Evolutionary conservation across 2,797 vertebrate genomes (phyloP).

Genomic region (Carapus acus): DNA sequence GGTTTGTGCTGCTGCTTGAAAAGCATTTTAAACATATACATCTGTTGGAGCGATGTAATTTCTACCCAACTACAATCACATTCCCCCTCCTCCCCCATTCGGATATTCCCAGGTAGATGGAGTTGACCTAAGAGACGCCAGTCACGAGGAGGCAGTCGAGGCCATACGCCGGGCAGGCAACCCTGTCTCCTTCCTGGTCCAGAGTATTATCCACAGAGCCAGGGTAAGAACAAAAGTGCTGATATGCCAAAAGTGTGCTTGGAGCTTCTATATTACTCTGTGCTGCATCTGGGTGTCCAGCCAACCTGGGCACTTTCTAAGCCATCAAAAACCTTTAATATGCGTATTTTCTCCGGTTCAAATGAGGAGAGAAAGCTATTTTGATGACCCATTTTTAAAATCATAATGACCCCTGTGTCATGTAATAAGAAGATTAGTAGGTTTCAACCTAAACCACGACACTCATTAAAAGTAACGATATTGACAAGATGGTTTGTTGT

Average conservation of each 20-base stretch:
- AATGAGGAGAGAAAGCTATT: slow-evolving; percentile 19
- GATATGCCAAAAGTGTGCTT: slow-evolving; percentile 17
- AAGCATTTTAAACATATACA: not conserved
- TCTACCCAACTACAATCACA: too few relatives aligned
- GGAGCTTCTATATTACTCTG: too few relatives aligned
- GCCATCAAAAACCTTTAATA: slow-evolving; percentile 1
- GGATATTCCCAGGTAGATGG: slow-evolving; percentile 84
- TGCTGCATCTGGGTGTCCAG: too few relatives aligned
- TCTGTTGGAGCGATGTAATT: not conserved
- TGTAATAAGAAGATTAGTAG: slow-evolving; percentile 41
- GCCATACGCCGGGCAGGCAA: slow-evolving; percentile 95
- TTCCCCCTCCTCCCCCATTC: too few relatives aligned
- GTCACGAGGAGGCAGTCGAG: slow-evolving; percentile 97
- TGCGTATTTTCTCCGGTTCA: slow-evolving; percentile 11
- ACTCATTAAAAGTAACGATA: slow-evolving; percentile 41
- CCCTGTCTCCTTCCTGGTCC: slow-evolving; percentile 93
- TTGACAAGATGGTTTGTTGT: slow-evolving; percentile 49
- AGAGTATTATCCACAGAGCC: slow-evolving; percentile 89
- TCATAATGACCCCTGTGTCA: slow-evolving; percentile 24
- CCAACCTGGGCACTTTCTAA: slow-evolving; percentile 45
- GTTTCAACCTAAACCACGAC: slow-evolving; percentile 38
- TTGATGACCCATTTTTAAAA: slow-evolving; percentile 17
- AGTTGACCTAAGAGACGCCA: slow-evolving; percentile 92
- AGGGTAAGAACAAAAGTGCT: slow-evolving; percentile 77
- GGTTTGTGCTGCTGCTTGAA: slow-evolving; percentile 60